These are phyloP conservation scores for Apoda limacodes DNA, from an alignment of 2,888 invertebrate genomes.

Conservation along the genomic window DNA sequence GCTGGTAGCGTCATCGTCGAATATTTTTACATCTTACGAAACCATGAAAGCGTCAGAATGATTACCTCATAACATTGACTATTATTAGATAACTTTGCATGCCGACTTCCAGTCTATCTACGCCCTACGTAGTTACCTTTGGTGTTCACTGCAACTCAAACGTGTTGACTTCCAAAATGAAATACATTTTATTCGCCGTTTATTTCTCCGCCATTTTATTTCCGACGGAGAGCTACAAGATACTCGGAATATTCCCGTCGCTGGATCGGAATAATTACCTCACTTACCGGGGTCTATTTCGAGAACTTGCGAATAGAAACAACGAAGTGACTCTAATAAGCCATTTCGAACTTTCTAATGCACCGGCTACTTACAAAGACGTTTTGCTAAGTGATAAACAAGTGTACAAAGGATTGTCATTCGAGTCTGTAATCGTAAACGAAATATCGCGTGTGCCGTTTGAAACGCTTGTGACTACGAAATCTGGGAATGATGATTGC, in stretches of 20 bases:
- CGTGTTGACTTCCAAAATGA: constrained; percentile 45
- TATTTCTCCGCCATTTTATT: constrained; percentile 39
- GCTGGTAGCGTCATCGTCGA: constrained; percentile 37
- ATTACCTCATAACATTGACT: constrained; percentile 63
- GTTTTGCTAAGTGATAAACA: constrained; percentile 54
- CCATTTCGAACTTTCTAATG: constrained; percentile 55
- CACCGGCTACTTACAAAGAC: constrained; percentile 65
- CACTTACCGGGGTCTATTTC: constrained; percentile 59
- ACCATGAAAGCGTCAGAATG: constrained; percentile 38
- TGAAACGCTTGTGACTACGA: constrained; percentile 56
- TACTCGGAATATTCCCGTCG: constrained; percentile 67
- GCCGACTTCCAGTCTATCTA: constrained; percentile 37
- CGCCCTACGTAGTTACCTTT: constrained; percentile 56
- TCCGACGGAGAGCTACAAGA: constrained; percentile 47
- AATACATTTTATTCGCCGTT: constrained; percentile 31
- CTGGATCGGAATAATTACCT: constrained; percentile 61
- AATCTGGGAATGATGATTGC: constrained; percentile 62
- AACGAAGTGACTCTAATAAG: constrained; percentile 68
- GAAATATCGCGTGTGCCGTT: constrained; percentile 60
- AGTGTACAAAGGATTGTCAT: constrained; percentile 52
- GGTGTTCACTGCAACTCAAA: constrained; percentile 40
- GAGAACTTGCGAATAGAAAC: constrained; percentile 57
- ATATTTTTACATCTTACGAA: constrained; percentile 60
- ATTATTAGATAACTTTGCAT: constrained; percentile 59
- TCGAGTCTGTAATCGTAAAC: constrained; percentile 57